Evolutionary conservation across 53 echinoderm and acorn worm species (phyloP).

Genomic region (Crossaster papposus): DNA sequence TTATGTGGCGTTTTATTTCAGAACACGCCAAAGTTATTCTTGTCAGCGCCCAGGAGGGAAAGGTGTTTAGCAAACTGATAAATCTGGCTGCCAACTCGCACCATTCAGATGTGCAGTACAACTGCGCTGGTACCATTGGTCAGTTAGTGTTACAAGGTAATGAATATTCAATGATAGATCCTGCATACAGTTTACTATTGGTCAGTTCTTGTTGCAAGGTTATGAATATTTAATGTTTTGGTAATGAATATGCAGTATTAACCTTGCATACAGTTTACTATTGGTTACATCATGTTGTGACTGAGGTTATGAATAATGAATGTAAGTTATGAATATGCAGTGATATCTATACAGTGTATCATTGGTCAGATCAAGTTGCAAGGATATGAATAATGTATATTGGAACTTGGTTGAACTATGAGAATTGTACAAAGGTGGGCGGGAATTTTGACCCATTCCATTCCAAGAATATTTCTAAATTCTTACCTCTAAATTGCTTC

Average conservation of each 20-base stretch:
- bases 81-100: slow-evolving; percentile 81
- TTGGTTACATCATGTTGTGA: background rate
- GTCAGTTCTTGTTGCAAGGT: slow-evolving; percentile 82
- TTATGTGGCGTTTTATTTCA: slow-evolving; percentile 16
- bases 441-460: no score
- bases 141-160: slow-evolving; percentile 84
- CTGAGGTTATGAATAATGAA: background rate
- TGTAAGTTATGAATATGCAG: background rate
- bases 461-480: no score
- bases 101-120: slow-evolving; percentile 91
- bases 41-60: slow-evolving; percentile 58
- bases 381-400: background rate
- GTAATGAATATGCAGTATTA: background rate
- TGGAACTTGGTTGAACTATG: no score
- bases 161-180: slow-evolving; percentile 23
- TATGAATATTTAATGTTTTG: slow-evolving; percentile 25
- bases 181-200: slow-evolving; percentile 5
- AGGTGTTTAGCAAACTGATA: slow-evolving; percentile 71
- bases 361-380: no score
- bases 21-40: slow-evolving; percentile 81
- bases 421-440: no score
- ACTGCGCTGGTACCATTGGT: slow-evolving; percentile 96
- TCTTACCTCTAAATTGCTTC: no score
- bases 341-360: background rate
- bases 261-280: background rate